Conservation (phyloP, 2,888 invertebrate species). For the Megalurothrips usitatus region DNA sequence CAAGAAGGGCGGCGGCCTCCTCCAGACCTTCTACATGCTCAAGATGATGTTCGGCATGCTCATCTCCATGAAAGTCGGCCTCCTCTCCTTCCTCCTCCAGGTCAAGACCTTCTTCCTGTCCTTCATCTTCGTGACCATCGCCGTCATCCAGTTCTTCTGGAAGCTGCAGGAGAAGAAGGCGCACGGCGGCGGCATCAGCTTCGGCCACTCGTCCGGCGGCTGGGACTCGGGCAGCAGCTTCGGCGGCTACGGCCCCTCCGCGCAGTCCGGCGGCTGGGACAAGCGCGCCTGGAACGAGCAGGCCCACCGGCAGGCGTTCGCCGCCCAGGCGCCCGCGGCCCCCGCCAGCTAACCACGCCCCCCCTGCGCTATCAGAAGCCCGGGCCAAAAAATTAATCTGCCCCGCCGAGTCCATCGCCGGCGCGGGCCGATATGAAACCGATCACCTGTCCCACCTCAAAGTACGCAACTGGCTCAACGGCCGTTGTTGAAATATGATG, state of each 20-base stretch:
- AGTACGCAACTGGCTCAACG: too few relatives aligned
- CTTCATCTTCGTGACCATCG: slow-evolving; percentile 18
- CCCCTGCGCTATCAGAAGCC: background rate
- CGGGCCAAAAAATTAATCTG: too few relatives aligned
- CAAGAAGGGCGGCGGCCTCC: slow-evolving; percentile 23
- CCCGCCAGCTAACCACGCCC: background rate
- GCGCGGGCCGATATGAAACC: too few relatives aligned
- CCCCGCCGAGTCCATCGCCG: too few relatives aligned
- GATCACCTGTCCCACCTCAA: too few relatives aligned
- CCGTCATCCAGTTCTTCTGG: slow-evolving; percentile 24
- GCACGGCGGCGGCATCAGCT: slow-evolving; percentile 18
- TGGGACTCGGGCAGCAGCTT: slow-evolving; percentile 11
- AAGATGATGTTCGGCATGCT: slow-evolving; percentile 26
- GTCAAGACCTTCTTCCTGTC: slow-evolving; percentile 24
- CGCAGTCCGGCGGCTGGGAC: background rate
- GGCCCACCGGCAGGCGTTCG: slow-evolving; percentile 2
- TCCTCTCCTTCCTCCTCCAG: slow-evolving; percentile 9
- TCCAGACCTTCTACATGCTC: slow-evolving; percentile 24
- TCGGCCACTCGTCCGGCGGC: background rate
- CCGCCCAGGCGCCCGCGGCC: slow-evolving; percentile 13
- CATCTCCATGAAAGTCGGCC: slow-evolving; percentile 24
- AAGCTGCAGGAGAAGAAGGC: slow-evolving; percentile 21
- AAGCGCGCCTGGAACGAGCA: slow-evolving; percentile 17
- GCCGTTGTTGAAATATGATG: too few relatives aligned
- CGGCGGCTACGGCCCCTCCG: slow-evolving; percentile 1